Conservation (phyloP, 2,888 invertebrate species). For the Alcis repandata region DNA sequence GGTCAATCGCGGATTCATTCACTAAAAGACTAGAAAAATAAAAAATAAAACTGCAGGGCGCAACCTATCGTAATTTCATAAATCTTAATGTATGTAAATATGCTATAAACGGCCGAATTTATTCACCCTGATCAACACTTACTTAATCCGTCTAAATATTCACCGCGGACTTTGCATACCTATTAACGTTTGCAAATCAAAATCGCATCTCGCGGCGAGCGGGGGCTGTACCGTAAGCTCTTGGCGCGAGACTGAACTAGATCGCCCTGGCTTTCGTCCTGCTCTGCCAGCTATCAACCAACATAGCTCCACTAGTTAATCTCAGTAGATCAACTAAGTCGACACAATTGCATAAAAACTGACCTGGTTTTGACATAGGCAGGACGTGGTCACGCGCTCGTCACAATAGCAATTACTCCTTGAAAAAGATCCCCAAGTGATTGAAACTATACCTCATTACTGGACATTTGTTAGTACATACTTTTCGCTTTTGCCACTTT, state of each 20-base stretch:
- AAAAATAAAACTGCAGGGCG: background rate
- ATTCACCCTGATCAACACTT: slow-evolving; percentile 33
- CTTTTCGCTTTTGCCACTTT: no score
- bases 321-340: background rate
- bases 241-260: no score
- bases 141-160: slow-evolving; percentile 45
- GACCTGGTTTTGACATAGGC: no score
- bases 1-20: no score
- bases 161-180: slow-evolving; percentile 50
- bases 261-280: no score
- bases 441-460: no score
- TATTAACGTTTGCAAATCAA: slow-evolving; percentile 57
- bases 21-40: background rate
- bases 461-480: no score
- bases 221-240: slow-evolving; percentile 15
- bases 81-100: slow-evolving; percentile 17
- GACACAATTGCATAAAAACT: no score
- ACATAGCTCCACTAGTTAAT: background rate
- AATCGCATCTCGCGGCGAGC: slow-evolving; percentile 50
- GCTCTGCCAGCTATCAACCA: no score
- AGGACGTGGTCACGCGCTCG: no score
- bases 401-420: no score
- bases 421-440: no score
- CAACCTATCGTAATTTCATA: slow-evolving; percentile 5
- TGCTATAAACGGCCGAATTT: slow-evolving; percentile 26